These are phyloP conservation scores for Iguana delicatissima DNA, from an alignment of 2,797 vertebrate species.

Conservation along the genomic window DNA sequence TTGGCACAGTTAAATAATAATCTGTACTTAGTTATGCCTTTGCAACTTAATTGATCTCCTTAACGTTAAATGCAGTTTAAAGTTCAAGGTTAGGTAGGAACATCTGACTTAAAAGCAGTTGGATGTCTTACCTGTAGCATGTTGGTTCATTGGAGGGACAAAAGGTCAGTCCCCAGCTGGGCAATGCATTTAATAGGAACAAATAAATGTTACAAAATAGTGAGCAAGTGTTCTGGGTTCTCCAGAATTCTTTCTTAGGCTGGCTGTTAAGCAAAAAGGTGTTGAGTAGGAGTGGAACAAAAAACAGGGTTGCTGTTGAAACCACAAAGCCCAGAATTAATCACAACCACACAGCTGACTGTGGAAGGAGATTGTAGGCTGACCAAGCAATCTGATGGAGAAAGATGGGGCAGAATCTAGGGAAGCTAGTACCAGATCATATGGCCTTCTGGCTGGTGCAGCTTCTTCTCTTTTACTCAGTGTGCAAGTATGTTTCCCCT, in stretches of 20 bases:
- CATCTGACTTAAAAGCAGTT: not conserved
- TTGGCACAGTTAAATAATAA: conserved; percentile 4
- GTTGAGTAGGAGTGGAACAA: not conserved
- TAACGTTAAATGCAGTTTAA: conserved; percentile 7
- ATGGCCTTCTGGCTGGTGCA: not conserved
- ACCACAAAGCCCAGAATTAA: not conserved
- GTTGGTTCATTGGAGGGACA: not conserved
- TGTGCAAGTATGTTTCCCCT: not conserved
- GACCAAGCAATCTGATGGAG: not conserved
- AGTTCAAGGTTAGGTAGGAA: not conserved
- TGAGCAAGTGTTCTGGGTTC: not conserved
- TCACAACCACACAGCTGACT: not conserved
- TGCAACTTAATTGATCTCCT: conserved; percentile 10
- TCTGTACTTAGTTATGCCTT: conserved; percentile 3
- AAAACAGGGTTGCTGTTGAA: not conserved
- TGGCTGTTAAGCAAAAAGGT: not conserved
- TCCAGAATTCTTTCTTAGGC: not conserved
- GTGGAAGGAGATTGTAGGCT: not conserved
- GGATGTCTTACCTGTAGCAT: not conserved
- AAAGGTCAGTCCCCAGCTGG: not conserved
- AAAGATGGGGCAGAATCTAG: not conserved
- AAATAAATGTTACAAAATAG: not conserved
- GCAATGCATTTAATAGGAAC: not conserved
- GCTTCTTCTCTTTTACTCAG: not conserved
- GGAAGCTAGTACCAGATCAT: not conserved